Conservation (phyloP, 1,140 invertebrate genomes). For the Heliothis subflexa region DNA sequence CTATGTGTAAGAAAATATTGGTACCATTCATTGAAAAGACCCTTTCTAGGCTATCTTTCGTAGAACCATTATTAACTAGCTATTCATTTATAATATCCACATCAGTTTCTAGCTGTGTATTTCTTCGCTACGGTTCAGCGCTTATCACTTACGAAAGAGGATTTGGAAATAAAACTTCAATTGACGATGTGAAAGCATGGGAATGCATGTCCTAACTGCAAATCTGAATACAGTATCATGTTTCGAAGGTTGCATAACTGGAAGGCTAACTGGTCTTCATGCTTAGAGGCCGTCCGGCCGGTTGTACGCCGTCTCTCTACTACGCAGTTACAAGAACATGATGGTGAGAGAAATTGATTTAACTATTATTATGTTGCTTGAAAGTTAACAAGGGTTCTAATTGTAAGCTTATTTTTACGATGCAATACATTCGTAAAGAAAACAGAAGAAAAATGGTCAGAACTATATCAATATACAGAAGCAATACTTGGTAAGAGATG, state of each 20-base stretch:
- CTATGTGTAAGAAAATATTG: not conserved
- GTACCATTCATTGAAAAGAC: not conserved
- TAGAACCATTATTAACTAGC: not conserved
- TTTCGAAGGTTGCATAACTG: constrained; percentile 31
- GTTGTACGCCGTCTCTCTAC: constrained; percentile 15
- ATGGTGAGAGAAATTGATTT: constrained; percentile 15
- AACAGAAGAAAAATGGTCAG: too few species aligned
- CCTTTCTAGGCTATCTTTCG: not conserved
- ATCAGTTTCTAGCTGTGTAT: not conserved
- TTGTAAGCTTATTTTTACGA: too few species aligned
- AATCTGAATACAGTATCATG: constrained; percentile 17
- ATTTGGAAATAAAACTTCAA: not conserved
- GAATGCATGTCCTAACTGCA: not conserved
- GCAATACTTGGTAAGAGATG: too few species aligned
- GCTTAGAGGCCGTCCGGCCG: constrained; percentile 28
- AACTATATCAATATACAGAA: too few species aligned
- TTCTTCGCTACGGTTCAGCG: not conserved
- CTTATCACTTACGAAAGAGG: not conserved
- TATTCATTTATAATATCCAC: too few species aligned
- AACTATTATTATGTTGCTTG: not conserved
- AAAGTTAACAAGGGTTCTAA: not conserved
- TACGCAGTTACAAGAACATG: not conserved
- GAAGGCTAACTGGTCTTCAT: constrained; percentile 38
- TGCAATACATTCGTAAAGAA: too few species aligned
- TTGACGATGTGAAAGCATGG: not conserved